These are phyloP conservation scores for Drosophila ogumai DNA, from an alignment of 1,140 invertebrate species.

Conservation along the genomic window DNA sequence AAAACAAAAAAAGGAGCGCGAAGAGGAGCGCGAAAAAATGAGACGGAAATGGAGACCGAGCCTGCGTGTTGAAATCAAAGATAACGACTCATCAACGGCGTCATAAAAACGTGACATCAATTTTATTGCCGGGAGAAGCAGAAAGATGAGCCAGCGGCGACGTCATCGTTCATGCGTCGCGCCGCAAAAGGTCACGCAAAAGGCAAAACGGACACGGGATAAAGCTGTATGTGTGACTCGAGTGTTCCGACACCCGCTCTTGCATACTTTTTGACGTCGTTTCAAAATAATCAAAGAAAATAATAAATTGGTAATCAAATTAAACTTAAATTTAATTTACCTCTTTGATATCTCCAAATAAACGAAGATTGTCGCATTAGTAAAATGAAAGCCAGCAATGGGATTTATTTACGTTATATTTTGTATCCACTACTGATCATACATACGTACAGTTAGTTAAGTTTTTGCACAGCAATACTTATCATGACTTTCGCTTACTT, in stretches of 20 bases:
- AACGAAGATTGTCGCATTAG: constrained; percentile 1
- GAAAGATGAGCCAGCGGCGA: constrained; percentile 37
- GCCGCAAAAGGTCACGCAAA: constrained; percentile 69
- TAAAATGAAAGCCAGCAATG: not conserved
- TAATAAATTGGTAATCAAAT: not conserved
- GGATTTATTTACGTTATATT: not conserved
- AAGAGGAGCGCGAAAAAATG: constrained; percentile 16
- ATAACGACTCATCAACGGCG: constrained; percentile 81
- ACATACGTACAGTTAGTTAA: too few relatives aligned
- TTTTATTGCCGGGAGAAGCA: constrained; percentile 61
- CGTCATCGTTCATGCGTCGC: constrained; percentile 68
- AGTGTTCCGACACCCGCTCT: not conserved
- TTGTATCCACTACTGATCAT: not conserved
- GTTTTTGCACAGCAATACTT: constrained; percentile 22
- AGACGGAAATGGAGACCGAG: constrained; percentile 36
- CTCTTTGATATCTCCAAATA: too few relatives aligned
- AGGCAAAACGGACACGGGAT: constrained; percentile 46
- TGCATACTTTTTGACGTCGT: not conserved
- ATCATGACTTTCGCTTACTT: constrained; percentile 18
- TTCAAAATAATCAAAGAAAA: not conserved
- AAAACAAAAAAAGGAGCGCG: constrained; percentile 6
- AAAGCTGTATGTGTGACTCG: not conserved
- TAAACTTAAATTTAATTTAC: not conserved
- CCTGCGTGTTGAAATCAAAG: constrained; percentile 74
- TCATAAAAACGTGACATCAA: constrained; percentile 83